A percentile compares a stretch with the other conserved stretches of the same genome.
These are phyloP conservation scores for Eupithecia pulchellata DNA, from an alignment of 2,888 invertebrate genomes.

Conservation along the genomic window DNA sequence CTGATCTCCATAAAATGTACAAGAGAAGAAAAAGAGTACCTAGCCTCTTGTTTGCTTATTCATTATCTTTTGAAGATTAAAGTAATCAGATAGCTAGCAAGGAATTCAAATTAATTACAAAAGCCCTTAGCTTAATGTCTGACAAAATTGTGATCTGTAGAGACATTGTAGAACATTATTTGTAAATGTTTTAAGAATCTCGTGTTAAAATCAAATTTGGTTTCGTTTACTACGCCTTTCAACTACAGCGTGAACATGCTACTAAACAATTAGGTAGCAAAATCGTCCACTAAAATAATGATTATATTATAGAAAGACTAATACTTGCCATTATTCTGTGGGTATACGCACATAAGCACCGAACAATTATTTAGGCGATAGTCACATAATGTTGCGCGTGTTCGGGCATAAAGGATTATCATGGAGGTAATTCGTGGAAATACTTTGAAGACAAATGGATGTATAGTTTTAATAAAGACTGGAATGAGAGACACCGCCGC, in stretches of 20 bases:
- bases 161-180: not conserved
- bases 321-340: too few species aligned
- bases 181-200: not conserved
- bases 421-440: not conserved
- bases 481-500: conserved; percentile 14
- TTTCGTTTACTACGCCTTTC: not conserved
- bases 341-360: too few species aligned
- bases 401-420: not conserved
- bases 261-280: not conserved
- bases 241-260: not conserved
- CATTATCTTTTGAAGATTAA: not conserved
- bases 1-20: not conserved
- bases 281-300: not conserved
- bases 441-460: not conserved
- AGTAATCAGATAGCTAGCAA: not conserved
- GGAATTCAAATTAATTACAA: conserved; percentile 13
- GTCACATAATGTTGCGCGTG: not conserved
- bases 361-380: too few species aligned
- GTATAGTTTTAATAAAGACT: not conserved
- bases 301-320: too few species aligned
- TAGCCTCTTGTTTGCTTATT: not conserved
- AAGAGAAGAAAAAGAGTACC: not conserved
- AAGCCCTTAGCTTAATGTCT: conserved; percentile 13
- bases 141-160: conserved; percentile 1
- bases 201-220: not conserved